Conservation (phyloP, 2,888 invertebrate genomes). For the Halocaridina rubra region DNA sequence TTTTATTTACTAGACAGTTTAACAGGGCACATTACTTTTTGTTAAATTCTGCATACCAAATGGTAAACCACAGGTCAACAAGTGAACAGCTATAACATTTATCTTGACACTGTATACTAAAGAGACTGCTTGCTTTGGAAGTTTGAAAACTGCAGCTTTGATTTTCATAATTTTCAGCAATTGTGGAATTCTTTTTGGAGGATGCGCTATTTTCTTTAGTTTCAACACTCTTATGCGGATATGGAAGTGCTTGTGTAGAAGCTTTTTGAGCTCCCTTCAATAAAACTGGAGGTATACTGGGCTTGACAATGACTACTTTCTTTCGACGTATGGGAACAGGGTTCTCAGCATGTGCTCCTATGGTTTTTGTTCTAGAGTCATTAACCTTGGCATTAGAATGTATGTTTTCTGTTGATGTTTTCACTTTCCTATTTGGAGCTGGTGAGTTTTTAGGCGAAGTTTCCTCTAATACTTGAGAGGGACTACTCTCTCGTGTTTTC, state of each 20-base stretch:
- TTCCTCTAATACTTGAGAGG: not conserved
- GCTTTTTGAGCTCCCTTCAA: slow-evolving; percentile 5
- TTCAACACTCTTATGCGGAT: not conserved
- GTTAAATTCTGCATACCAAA: slow-evolving; percentile 44
- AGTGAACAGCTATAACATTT: slow-evolving; percentile 33
- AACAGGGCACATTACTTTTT: slow-evolving; percentile 25
- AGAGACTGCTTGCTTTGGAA: not conserved
- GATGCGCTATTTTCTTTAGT: not conserved
- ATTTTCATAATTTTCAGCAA: not conserved
- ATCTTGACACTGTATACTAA: slow-evolving; percentile 14
- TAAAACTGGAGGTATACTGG: slow-evolving; percentile 39
- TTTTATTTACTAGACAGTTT: no score
- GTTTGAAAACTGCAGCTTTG: not conserved
- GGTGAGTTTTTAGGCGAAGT: not conserved
- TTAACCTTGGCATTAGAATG: not conserved
- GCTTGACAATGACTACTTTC: slow-evolving; percentile 33
- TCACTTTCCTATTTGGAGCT: not conserved
- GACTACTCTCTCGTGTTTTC: slow-evolving; percentile 20
- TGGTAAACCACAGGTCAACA: slow-evolving; percentile 48
- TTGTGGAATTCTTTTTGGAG: not conserved
- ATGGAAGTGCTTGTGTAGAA: not conserved
- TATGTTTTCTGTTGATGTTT: not conserved
- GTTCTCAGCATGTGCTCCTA: not conserved
- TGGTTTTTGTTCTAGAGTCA: not conserved
- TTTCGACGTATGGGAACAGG: not conserved